A percentile compares a stretch with the other conserved stretches of the same genome.
phyloP scores from a whole-genome alignment of 2,113 vertebrate species.

The Charadrius vociferus region DNA sequence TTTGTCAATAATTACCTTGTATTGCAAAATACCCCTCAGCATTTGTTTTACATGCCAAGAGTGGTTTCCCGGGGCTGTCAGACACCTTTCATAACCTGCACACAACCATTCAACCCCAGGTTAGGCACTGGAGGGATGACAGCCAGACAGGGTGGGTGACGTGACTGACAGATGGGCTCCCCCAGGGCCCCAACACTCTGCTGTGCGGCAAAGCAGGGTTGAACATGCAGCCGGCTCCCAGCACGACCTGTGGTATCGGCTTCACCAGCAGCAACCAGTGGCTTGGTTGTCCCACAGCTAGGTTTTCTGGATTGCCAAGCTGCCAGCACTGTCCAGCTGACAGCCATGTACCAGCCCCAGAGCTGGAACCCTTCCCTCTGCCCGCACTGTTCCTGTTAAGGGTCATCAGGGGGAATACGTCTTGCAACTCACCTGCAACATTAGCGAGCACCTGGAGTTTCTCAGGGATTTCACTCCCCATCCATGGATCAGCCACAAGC shows the following conservation, averaged over 20 bases:
- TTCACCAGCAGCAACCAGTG: not conserved
- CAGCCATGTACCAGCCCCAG: not conserved
- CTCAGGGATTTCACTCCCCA: not conserved
- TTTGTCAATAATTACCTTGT: not conserved
- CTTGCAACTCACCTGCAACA: not conserved
- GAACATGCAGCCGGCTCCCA: not conserved
- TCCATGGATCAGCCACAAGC: not conserved
- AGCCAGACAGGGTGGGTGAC: not conserved
- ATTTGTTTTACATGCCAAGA: not conserved
- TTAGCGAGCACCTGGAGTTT: not conserved
- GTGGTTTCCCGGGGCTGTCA: not conserved
- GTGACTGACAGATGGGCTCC: accelerated
- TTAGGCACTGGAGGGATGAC: not conserved
- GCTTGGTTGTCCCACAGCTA: not conserved
- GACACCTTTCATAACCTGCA: not conserved
- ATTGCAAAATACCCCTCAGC: not conserved
- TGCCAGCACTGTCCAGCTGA: not conserved
- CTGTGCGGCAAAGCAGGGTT: not conserved
- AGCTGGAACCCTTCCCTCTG: not conserved
- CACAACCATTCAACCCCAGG: not conserved
- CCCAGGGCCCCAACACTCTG: not conserved
- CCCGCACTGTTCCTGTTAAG: accelerated
- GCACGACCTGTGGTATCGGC: not conserved
- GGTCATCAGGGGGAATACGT: not conserved
- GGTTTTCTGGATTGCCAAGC: not conserved